These are phyloP conservation scores for Teleiodes luculella DNA, from an alignment of 2,888 invertebrate species.

Conservation along the genomic window DNA sequence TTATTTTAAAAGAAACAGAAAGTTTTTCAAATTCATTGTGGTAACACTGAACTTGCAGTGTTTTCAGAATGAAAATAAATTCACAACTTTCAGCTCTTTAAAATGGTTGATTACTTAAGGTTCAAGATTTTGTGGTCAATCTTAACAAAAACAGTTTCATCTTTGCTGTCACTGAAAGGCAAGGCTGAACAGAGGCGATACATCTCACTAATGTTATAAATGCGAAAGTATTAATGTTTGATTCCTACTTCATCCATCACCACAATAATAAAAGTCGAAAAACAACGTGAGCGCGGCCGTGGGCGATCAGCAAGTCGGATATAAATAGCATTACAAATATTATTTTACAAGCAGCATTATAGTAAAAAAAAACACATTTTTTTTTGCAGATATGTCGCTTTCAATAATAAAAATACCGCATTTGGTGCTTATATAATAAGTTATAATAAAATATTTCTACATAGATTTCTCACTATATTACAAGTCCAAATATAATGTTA, in stretches of 20 bases:
- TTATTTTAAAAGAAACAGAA: not conserved
- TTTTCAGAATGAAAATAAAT: not conserved
- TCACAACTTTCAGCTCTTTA: too few species aligned
- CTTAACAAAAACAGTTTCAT: too few species aligned
- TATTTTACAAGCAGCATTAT: not conserved
- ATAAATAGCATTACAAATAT: not conserved
- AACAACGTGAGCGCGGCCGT: too few species aligned
- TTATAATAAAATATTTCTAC: conserved; percentile 41
- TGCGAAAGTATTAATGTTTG: too few species aligned
- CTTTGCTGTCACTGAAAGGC: too few species aligned
- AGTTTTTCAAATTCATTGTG: not conserved
- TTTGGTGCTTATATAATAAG: conserved; percentile 22
- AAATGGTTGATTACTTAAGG: too few species aligned
- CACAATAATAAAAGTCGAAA: too few species aligned
- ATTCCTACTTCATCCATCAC: too few species aligned
- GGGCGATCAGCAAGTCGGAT: too few species aligned
- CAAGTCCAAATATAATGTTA: conserved; percentile 38
- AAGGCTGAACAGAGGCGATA: too few species aligned
- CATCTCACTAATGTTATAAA: too few species aligned
- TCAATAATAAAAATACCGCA: conserved; percentile 50
- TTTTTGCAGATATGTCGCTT: conserved; percentile 45
- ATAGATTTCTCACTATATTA: conserved; percentile 44
- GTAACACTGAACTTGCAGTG: not conserved
- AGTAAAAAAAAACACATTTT: conserved; percentile 21
- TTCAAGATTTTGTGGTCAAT: too few species aligned